Evolutionary conservation across 2,797 vertebrate species (phyloP).

Genomic region (Alectoris magna): DNA sequence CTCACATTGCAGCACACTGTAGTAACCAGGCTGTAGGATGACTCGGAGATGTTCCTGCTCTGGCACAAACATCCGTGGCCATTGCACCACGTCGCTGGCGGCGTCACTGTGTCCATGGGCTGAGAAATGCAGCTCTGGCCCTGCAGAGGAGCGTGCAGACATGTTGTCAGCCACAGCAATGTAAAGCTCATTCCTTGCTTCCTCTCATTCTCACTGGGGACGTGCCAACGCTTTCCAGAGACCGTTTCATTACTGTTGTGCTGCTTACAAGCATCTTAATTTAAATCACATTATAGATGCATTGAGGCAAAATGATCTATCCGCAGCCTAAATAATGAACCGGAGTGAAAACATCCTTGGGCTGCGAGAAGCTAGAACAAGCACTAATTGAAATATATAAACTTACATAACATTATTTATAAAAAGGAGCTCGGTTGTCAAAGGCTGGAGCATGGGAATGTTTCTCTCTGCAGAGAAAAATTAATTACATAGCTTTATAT

Average conservation of each 20-base stretch:
- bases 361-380: conserved; percentile 16
- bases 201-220: not conserved
- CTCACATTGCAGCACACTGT: not conserved
- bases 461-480: conserved; percentile 26
- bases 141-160: not conserved
- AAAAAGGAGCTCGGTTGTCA: conserved; percentile 45
- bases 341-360: conserved; percentile 55
- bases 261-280: conserved; percentile 37
- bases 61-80: not conserved
- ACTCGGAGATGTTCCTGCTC: not conserved
- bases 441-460: conserved; percentile 42
- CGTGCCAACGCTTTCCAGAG: not conserved
- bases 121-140: not conserved
- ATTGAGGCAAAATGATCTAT: conserved; percentile 14
- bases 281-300: conserved; percentile 31
- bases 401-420: conserved; percentile 58
- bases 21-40: not conserved
- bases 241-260: not conserved
- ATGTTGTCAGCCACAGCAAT: not conserved
- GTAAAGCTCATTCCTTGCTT: not conserved
- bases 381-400: conserved; percentile 53
- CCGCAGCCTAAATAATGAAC: conserved; percentile 52
- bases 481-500: conserved; percentile 59
- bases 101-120: not conserved
- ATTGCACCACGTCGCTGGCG: accelerated